phyloP scores from a whole-genome alignment of 2,113 vertebrate species.

The Shinisaurus crocodilurus region DNA sequence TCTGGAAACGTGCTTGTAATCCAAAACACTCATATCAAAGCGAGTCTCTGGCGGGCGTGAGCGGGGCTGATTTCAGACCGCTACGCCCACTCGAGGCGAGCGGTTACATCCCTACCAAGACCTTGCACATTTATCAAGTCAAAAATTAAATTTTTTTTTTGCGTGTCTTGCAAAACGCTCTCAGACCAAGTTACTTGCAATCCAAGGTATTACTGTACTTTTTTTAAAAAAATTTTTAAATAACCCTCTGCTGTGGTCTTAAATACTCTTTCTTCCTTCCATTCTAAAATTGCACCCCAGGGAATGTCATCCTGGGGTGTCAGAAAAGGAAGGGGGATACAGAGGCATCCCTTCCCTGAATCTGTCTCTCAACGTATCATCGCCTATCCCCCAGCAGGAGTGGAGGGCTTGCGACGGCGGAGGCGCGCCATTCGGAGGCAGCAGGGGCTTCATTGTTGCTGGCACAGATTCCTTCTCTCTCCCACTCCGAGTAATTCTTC shows the following conservation, averaged over 20 bases:
- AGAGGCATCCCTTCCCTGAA: background rate
- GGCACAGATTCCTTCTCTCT: background rate
- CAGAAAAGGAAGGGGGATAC: accelerated
- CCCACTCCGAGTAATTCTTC: slow-evolving; percentile 43
- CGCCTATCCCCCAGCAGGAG: slow-evolving; percentile 7
- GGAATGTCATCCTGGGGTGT: background rate
- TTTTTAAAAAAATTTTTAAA: background rate
- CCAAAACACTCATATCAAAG: too few species aligned
- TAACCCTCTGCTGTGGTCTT: background rate
- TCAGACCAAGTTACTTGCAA: too few species aligned
- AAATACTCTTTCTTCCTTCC: background rate
- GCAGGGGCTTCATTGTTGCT: slow-evolving; percentile 8
- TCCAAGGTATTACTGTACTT: too few species aligned
- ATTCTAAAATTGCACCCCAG: accelerated
- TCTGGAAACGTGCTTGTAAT: too few species aligned
- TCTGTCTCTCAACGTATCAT: background rate
- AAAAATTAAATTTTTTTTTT: too few species aligned
- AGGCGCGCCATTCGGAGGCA: slow-evolving; percentile 24
- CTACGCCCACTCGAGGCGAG: too few species aligned
- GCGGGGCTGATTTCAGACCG: too few species aligned
- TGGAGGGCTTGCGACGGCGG: background rate
- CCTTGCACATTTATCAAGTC: too few species aligned
- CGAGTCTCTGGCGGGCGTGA: too few species aligned
- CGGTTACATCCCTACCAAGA: too few species aligned
- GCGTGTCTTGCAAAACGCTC: too few species aligned